phyloP scores from a whole-genome alignment of 2,797 vertebrate species.

The Rousettus madagascariensis region DNA sequence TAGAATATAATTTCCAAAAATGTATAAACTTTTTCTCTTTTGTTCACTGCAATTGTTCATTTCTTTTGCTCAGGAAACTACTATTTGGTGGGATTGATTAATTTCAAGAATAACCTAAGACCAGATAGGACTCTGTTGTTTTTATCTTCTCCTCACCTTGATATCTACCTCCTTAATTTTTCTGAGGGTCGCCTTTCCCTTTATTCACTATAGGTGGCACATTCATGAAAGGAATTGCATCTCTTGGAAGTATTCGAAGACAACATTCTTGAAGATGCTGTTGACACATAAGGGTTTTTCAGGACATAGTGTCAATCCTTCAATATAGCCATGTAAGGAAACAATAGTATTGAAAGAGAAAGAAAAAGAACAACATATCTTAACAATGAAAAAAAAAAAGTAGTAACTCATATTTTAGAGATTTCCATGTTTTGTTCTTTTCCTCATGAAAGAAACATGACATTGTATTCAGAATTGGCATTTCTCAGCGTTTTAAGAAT shows the following conservation, averaged over 20 bases:
- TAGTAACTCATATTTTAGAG: not conserved
- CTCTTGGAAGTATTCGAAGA: not conserved
- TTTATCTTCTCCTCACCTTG: not conserved
- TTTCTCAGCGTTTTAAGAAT: slow-evolving; percentile 27
- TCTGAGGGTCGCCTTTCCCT: not conserved
- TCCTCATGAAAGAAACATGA: not conserved
- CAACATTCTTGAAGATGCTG: not conserved
- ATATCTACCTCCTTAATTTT: not conserved
- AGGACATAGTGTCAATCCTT: not conserved
- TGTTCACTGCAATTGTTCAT: not conserved
- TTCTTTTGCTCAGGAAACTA: slow-evolving; percentile 32
- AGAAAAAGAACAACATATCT: not conserved
- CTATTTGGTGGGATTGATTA: not conserved
- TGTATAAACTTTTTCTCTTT: not conserved
- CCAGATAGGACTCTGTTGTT: not conserved
- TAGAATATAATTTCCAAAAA: not conserved
- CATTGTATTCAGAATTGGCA: not conserved
- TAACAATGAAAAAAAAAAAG: not conserved
- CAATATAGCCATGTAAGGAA: not conserved
- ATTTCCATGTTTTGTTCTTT: slow-evolving; percentile 28
- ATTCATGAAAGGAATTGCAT: not conserved
- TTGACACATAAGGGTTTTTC: not conserved
- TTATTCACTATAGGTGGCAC: not conserved
- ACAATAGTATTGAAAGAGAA: too few species aligned
- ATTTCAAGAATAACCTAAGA: not conserved